Percentiles rank a stretch among this genome's conserved stretches.
These are phyloP conservation scores for Drosophila nigricruria DNA, from an alignment of 2,888 invertebrate genomes.

Conservation along the genomic window DNA sequence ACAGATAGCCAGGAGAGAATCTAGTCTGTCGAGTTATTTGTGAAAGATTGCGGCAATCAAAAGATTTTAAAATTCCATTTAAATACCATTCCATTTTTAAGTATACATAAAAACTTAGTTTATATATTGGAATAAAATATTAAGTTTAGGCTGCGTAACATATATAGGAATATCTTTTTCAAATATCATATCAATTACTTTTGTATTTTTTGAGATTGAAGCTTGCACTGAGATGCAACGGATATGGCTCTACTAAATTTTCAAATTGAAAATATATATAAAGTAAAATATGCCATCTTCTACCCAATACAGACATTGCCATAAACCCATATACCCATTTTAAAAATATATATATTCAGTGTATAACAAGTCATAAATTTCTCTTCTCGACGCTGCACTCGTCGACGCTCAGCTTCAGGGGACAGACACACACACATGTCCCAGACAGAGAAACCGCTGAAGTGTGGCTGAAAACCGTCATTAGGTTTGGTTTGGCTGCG, in stretches of 20 bases:
- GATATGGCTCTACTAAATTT: too few relatives aligned
- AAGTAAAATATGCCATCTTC: not conserved
- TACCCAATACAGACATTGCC: not conserved
- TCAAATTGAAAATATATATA: not conserved
- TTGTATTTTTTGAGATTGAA: not conserved
- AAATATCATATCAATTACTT: not conserved
- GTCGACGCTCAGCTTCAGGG: constrained; percentile 9
- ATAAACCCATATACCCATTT: not conserved
- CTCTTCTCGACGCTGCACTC: not conserved
- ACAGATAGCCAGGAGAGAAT: too few relatives aligned
- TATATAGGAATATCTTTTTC: not conserved
- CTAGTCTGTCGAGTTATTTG: too few relatives aligned
- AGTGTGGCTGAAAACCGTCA: constrained; percentile 49
- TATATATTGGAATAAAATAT: not conserved
- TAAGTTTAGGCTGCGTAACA: not conserved
- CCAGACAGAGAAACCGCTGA: constrained; percentile 54
- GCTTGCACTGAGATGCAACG: not conserved
- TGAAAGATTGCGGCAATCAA: too few relatives aligned
- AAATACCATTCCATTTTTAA: too few relatives aligned
- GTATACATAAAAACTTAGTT: not conserved
- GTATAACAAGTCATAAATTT: not conserved
- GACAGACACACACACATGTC: constrained; percentile 34
- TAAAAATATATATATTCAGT: not conserved
- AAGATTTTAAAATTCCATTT: too few relatives aligned
- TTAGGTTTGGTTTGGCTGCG: constrained; percentile 16